Conservation (phyloP, 2,113 vertebrate genomes). For the Callithrix jacchus region DNA sequence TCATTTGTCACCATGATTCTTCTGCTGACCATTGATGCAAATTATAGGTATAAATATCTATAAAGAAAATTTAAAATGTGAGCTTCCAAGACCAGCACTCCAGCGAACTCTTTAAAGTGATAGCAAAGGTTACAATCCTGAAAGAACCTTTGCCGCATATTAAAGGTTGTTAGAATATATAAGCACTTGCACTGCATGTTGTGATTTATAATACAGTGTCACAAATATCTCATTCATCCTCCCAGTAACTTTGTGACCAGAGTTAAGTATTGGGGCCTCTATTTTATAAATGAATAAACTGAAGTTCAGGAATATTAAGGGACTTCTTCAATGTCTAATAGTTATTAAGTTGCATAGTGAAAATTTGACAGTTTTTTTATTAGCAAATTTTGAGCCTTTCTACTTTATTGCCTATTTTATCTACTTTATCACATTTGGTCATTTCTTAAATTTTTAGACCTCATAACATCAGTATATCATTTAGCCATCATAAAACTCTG, state of each 20-base stretch:
- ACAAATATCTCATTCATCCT: slow-evolving; percentile 11
- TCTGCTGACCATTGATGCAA: background rate
- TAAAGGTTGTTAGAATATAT: slow-evolving; percentile 19
- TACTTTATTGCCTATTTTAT: slow-evolving; percentile 42
- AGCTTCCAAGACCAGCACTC: background rate
- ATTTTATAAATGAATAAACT: slow-evolving; percentile 36
- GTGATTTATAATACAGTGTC: background rate
- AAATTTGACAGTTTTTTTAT: slow-evolving; percentile 36
- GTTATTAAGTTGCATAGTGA: slow-evolving; percentile 1
- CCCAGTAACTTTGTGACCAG: background rate
- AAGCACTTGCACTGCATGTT: background rate
- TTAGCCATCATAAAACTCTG: slow-evolving; percentile 10
- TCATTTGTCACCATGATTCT: background rate
- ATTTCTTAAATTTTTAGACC: slow-evolving; percentile 55
- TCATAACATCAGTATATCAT: slow-evolving; percentile 24
- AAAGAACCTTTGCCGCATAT: background rate
- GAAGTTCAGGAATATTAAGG: slow-evolving; percentile 33
- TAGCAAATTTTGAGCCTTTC: slow-evolving; percentile 25
- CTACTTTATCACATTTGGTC: slow-evolving; percentile 2
- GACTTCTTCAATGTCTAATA: background rate
- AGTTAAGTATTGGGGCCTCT: slow-evolving; percentile 4
- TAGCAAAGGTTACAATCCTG: background rate
- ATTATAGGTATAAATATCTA: background rate
- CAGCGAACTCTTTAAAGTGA: background rate
- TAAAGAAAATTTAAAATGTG: background rate